These are phyloP conservation scores for Crypturellus undulatus DNA, from an alignment of 2,113 vertebrate species.

Conservation along the genomic window DNA sequence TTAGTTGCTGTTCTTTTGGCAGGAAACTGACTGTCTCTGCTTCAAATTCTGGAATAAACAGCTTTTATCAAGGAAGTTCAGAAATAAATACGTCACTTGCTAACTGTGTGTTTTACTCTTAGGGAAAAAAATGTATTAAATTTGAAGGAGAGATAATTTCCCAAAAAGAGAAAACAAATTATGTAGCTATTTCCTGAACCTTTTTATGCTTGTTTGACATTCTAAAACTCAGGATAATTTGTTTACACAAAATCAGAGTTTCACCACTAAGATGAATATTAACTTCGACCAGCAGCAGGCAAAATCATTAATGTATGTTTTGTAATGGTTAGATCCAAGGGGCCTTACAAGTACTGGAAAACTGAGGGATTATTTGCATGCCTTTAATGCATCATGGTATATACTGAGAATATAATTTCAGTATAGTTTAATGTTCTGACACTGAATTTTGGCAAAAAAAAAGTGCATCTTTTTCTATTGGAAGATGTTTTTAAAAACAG, in stretches of 20 bases:
- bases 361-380: neutral
- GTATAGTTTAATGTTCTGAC: neutral
- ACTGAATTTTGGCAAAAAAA: neutral
- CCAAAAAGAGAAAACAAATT: slow-evolving; percentile 47
- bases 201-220: slow-evolving; percentile 43
- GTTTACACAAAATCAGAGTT: slow-evolving; percentile 36
- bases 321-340: slow-evolving; percentile 30
- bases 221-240: slow-evolving; percentile 60
- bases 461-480: neutral
- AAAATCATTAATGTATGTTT: slow-evolving; percentile 29
- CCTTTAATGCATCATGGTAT: neutral
- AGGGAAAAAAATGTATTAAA: slow-evolving; percentile 25
- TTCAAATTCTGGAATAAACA: slow-evolving; percentile 47
- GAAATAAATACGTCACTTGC: slow-evolving; percentile 28
- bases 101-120: slow-evolving; percentile 45
- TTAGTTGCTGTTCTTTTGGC: slow-evolving; percentile 8
- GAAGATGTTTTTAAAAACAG: neutral
- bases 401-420: neutral
- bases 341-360: slow-evolving; percentile 32
- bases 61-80: slow-evolving; percentile 35
- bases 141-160: slow-evolving; percentile 37
- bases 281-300: slow-evolving; percentile 27
- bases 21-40: neutral
- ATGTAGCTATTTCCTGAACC: slow-evolving; percentile 43
- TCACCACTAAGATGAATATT: slow-evolving; percentile 41